A percentile compares a stretch with the other conserved stretches of the same genome.
Evolutionary conservation across 2,888 invertebrate genomes (phyloP).

Genomic region (Pristionchus fissidentatus): DNA sequence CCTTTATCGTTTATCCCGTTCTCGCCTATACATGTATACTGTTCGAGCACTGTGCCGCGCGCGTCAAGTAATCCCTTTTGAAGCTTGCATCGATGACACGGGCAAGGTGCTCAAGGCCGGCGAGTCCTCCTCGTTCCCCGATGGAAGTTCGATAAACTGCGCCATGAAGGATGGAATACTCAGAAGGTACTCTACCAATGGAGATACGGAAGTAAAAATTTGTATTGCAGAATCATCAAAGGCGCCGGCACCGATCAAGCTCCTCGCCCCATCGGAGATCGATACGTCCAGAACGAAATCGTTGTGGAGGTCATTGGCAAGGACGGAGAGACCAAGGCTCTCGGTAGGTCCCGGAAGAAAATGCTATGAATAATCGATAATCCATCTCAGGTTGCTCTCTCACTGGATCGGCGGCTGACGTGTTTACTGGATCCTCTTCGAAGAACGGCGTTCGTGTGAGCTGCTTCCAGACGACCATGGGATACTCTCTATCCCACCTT

Average conservation of each 20-base stretch:
- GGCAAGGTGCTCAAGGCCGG: neutral
- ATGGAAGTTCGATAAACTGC: conserved; percentile 13
- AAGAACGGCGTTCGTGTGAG: conserved; percentile 3
- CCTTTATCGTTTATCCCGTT: too few relatives aligned
- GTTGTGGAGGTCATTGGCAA: neutral
- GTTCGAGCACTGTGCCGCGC: neutral
- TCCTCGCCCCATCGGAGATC: neutral
- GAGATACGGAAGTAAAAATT: neutral
- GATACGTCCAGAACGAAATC: neutral
- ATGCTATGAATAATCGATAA: neutral
- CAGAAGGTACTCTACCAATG: neutral
- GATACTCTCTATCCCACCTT: neutral
- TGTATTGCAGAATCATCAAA: neutral
- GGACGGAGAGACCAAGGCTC: neutral
- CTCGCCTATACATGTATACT: too few relatives aligned
- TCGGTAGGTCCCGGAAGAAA: neutral
- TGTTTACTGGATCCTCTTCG: neutral
- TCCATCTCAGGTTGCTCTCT: conserved; percentile 11
- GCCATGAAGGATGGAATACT: neutral
- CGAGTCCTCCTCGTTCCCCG: neutral
- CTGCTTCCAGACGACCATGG: neutral
- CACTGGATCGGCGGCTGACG: neutral
- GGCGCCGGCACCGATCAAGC: neutral
- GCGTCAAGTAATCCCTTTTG: too few relatives aligned
- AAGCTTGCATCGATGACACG: conserved; percentile 23